Base-by-base conservation (phyloP, 2,888 invertebrate genomes). In the Eudasyphora cyanicolor region DNA sequence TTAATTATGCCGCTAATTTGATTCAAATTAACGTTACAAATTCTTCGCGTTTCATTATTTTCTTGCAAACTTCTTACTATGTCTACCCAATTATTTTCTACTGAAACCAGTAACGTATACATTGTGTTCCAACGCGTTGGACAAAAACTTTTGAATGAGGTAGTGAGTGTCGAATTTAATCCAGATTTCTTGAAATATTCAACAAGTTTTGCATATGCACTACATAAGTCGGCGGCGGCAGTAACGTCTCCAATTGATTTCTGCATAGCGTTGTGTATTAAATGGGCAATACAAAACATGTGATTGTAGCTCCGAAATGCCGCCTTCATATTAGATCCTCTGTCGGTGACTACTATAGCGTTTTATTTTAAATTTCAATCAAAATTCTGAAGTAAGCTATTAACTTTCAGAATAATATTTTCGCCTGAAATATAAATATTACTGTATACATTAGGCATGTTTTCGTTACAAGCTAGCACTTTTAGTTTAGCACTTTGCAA, bases 61-160 rank as follows among this genome's bases (percentile, higher is more conserved):
- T 77, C 45, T 64, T 76, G 51, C 12, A 81, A 64, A 8, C 73
- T 42, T 57, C 79, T 51, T 7, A 35, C 69, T 24, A 83, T 69
- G 45, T 75, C 49, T 17, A 49, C 7, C 82, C 82, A 84, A 64
- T 84, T 78, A n/a, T 73, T 70, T 35, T 60, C 70, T n/a, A n/a
- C n/a, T n/a, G n/a, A n/a, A n/a, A n/a, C 49, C 51, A 73, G 21
- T 81, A 79, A n/a, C n/a, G n/a, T n/a, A n/a, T n/a, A n/a, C n/a
- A n/a, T n/a, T n/a, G n/a, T n/a, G n/a, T n/a, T n/a, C 85, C 85
- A 85, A 2, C 84, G 78, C 10, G 76, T 78, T 21, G 79, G 71
- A 8, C 69, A 21, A 60, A 24, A 76, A 51, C 49, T 77, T 12
- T 86, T 80, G 27, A 76, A 64, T 35, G 73, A 73, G 24, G 67